Conservation (phyloP, 53 echinoderm and acorn worm species). For the Henricia sp. region DNA sequence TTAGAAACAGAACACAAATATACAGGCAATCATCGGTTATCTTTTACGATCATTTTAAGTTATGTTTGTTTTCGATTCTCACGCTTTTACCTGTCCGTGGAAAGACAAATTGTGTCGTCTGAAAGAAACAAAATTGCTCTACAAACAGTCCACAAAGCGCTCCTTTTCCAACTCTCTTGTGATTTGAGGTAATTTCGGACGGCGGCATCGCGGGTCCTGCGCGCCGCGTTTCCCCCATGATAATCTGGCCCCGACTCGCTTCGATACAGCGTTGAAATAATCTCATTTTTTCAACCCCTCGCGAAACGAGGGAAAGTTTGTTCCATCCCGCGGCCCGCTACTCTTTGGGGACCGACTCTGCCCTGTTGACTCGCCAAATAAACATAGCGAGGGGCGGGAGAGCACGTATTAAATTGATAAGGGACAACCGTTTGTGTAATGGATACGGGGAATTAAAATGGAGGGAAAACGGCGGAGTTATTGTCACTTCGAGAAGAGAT, state of each 20-base stretch:
- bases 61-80: not conserved
- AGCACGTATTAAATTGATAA: conserved; percentile 61
- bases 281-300: not conserved
- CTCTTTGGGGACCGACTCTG: conserved; percentile 1
- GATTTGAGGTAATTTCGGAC: not conserved
- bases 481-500: too few relatives aligned
- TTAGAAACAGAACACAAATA: not conserved
- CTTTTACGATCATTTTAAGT: too few relatives aligned
- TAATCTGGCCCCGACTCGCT: too few relatives aligned
- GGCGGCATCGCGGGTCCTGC: too few relatives aligned
- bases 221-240: too few relatives aligned
- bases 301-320: too few relatives aligned
- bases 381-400: conserved; percentile 22
- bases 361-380: not conserved
- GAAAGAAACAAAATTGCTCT: not conserved
- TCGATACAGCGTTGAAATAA: not conserved
- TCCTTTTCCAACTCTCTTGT: not conserved
- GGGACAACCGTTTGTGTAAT: conserved; percentile 47
- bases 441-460: conserved; percentile 47
- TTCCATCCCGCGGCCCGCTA: too few relatives aligned
- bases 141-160: not conserved
- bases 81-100: not conserved
- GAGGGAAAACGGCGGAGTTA: not conserved
- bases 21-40: not conserved
- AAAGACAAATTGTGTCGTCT: not conserved